Conservation (phyloP, 2,797 vertebrate species). For the Chelmon rostratus region DNA sequence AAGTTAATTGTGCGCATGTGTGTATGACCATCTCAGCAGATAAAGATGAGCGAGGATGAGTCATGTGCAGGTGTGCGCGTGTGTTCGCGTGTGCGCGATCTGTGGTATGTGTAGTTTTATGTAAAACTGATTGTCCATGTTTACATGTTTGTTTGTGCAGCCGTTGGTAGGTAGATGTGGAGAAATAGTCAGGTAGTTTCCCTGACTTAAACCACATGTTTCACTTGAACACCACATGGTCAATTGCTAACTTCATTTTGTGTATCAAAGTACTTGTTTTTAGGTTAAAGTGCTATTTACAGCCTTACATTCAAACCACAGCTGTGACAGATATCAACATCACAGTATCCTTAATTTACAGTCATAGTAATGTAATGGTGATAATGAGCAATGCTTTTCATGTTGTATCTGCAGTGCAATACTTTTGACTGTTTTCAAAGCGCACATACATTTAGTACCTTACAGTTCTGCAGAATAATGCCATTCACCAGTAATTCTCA, state of each 20-base stretch:
- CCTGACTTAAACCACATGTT: conserved; percentile 70
- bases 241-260: conserved; percentile 66
- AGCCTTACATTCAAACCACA: conserved; percentile 7
- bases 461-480: neutral
- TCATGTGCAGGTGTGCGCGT: neutral
- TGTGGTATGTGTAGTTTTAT: conserved; percentile 20
- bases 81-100: neutral
- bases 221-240: conserved; percentile 63
- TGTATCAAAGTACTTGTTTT: conserved; percentile 42
- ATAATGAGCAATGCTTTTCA: neutral
- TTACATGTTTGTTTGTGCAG: conserved; percentile 47
- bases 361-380: neutral
- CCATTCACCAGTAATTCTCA: conserved; percentile 7
- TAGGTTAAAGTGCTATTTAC: conserved; percentile 30
- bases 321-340: conserved; percentile 12
- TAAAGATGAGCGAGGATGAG: conserved; percentile 17
- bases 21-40: neutral
- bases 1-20: neutral
- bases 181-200: conserved; percentile 44
- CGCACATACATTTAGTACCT: neutral
- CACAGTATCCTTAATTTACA: neutral
- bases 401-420: neutral
- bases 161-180: conserved; percentile 35
- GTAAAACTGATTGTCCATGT: conserved; percentile 33
- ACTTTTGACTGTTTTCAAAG: neutral